Evolutionary conservation across 2,888 invertebrate species (phyloP), one percentile per base, ranked within the genome.

Genomic region (Patella depressa): DNA sequence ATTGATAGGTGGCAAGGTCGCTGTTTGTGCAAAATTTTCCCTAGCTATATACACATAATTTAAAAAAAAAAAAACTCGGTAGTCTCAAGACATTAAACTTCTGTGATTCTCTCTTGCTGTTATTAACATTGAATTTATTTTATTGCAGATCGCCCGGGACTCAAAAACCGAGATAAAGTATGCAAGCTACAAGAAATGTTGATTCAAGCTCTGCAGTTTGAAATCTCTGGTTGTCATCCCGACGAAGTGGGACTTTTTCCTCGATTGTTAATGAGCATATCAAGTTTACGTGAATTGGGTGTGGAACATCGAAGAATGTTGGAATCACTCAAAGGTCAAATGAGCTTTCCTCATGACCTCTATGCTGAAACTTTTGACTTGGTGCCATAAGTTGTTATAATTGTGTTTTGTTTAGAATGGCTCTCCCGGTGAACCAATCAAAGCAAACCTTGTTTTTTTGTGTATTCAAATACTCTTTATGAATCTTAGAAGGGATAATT

Each of bases 251-350:
- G 88, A 29, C 85, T 91, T 54, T 91, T 91, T 76, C 90, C 91
- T 7, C 88, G 91, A 7, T 86, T 91, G 3, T 88, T 91, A 74
- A 91, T 91, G 91, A 89, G 89, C 83, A 90, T 90, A 77, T 90
- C 91, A 75, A 89, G 88, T 81, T 86, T 91, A 24, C 88, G 91
- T 15, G 91, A 91, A 77, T 87, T 91, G 19, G 90, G 89, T n/a
- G 89, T 89, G 1, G 91, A 91, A 80, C 91, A 91, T 81, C 81
- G 89, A 17, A 85, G 89, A 53, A 89, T 90, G 90, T 83, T 91
- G 59, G 87, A 87, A 76, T 87, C 85, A 29, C 84, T 90, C 11
- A 89, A 89, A 79, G 89, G 88, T 53, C 88, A 89, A 78, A 88
- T 89, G 85, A 88, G 85, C 77, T 90, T 90, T 77, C 85, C 86